Conservation (phyloP, 2,113 vertebrate genomes). For the Okapia johnstoni region DNA sequence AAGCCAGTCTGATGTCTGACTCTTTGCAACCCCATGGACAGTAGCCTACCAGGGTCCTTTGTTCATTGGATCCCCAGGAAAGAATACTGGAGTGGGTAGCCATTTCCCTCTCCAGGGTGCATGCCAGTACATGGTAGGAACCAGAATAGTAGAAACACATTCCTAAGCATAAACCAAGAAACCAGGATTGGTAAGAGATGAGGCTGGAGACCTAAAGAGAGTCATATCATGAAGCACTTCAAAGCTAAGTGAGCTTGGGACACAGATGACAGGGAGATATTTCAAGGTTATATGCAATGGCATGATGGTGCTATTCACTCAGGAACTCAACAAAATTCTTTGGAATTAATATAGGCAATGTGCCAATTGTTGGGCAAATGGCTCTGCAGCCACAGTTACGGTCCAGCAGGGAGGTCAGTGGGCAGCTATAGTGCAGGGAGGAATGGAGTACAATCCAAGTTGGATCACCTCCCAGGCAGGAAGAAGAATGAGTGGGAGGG, state of each 20-base stretch:
- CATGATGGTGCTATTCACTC: background rate
- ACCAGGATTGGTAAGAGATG: background rate
- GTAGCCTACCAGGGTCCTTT: background rate
- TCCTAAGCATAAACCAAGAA: background rate
- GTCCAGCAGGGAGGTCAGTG: background rate
- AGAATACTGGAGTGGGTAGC: background rate
- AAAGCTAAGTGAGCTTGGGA: background rate
- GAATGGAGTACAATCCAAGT: background rate
- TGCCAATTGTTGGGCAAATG: background rate
- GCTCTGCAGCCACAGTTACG: background rate
- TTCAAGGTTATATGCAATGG: background rate
- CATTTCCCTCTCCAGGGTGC: background rate
- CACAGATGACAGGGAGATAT: background rate
- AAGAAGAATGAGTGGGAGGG: too few species aligned
- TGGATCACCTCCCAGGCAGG: background rate
- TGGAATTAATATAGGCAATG: background rate
- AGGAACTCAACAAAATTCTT: background rate
- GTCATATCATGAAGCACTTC: background rate
- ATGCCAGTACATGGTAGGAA: background rate
- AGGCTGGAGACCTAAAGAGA: background rate
- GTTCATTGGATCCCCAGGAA: background rate
- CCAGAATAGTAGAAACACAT: background rate
- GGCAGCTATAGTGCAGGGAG: background rate
- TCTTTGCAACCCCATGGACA: background rate
- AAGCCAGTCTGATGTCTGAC: background rate